Evolutionary conservation across 2,888 invertebrate species (phyloP), one percentile per base, ranked within the genome.

Genomic region (Alloscopus bannaensis): DNA sequence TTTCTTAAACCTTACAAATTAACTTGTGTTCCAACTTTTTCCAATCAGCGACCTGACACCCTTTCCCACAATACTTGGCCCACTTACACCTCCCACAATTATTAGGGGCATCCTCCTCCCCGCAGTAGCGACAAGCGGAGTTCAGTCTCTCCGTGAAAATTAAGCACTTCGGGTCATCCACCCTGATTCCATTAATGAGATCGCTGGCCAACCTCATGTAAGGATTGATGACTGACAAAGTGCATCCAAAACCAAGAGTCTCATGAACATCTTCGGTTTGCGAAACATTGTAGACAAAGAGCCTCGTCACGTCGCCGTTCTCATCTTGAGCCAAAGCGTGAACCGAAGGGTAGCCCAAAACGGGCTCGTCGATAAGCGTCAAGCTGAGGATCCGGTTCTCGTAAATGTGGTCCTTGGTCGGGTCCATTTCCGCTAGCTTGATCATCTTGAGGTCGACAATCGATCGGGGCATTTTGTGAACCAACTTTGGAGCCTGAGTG

Each of bases 201-300:
- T 60, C 45, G 4, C 45, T 4, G 0, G 28, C 20, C 8, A 59
- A 18, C 18, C 76, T 22, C 42, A 71, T 60, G 45, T 76, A 76
- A 0, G 80, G 80, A 31, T 76, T 70, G 6, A 76, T 40, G 13
- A 81, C 28, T 0, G 62, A 57, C 4, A 81, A 16, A 47, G 26
- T 26, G 13, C 71, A 76, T 13, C 81, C 81, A 28, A 40, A 66
- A 20, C 62, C 62, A 22, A 81, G 11, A 0, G 24, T 50, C 2
- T 72, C 40, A 13, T 64, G 57, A 2, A 42, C 68, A 26, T 72
- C 55, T 24, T 62, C 29, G 26, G 66, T 26, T 16, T 76, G 55
- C 0, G 47, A 26, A 52, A 66, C 52, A 26, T 77, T 77, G 40
- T 77, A 77, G n/a, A 81, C 26, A 57, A 52, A 77, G 0, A 77